A percentile compares a stretch with the other conserved stretches of the same genome.
These are phyloP conservation scores for Colinus virginianus DNA, from an alignment of 2,113 vertebrate species.

Conservation along the genomic window DNA sequence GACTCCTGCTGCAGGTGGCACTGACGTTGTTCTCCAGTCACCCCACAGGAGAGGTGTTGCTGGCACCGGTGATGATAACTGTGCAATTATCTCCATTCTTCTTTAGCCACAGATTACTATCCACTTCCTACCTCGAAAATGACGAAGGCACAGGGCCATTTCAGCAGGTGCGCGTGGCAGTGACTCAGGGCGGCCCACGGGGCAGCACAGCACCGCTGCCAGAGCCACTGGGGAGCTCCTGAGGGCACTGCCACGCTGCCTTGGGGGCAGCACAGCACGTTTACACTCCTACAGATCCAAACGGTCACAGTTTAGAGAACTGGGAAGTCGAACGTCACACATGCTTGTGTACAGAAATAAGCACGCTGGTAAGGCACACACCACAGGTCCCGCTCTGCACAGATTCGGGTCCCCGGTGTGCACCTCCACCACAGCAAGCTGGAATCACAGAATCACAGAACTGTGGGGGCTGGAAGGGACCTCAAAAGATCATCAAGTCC, in stretches of 20 bases:
- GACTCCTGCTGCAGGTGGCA: background rate
- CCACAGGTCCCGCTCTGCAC: background rate
- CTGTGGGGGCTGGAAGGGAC: no score
- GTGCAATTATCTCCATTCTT: background rate
- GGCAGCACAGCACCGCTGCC: background rate
- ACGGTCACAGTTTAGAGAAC: background rate
- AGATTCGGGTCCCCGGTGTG: no score
- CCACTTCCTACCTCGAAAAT: background rate
- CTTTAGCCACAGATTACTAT: background rate
- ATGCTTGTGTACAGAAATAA: background rate
- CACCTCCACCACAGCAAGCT: no score
- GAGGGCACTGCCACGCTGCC: background rate
- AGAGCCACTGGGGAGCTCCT: background rate
- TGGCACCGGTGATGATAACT: background rate
- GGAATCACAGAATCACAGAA: no score
- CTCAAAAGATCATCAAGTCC: no score
- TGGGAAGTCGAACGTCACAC: background rate
- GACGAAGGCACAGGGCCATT: background rate
- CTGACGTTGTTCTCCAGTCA: background rate
- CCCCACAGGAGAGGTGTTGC: no score
- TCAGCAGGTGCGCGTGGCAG: background rate
- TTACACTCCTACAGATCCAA: background rate
- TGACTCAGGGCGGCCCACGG: background rate
- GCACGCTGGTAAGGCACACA: fast-evolving
- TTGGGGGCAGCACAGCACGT: background rate